phyloP scores from a whole-genome alignment of 2,113 vertebrate genomes.

The Misgurnus anguillicaudatus region DNA sequence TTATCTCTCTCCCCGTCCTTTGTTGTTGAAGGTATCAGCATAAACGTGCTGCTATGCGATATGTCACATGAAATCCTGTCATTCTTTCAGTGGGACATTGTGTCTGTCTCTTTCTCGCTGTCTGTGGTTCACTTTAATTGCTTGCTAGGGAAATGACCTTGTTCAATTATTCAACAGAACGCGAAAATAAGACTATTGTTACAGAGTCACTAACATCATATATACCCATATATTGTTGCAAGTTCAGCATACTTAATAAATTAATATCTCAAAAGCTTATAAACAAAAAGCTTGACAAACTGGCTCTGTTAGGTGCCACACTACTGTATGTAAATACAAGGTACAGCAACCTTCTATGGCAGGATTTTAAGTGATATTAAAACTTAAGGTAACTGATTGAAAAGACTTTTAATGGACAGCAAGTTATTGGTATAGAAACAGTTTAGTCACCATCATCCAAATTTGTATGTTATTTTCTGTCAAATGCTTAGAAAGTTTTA shows the following conservation, averaged over 20 bases:
- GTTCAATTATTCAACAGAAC: slow-evolving; percentile 69
- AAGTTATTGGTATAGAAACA: too few species aligned
- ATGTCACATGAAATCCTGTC: slow-evolving; percentile 47
- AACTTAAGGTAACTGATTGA: too few species aligned
- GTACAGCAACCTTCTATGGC: too few species aligned
- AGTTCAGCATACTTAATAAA: neutral
- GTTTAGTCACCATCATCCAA: too few species aligned
- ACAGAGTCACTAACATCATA: slow-evolving; percentile 37
- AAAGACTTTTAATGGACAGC: too few species aligned
- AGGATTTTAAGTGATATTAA: too few species aligned
- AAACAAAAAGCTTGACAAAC: neutral
- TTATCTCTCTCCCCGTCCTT: neutral
- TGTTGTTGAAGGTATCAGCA: slow-evolving; percentile 32
- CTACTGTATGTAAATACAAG: too few species aligned
- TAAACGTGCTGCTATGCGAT: slow-evolving; percentile 40
- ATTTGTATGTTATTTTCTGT: too few species aligned
- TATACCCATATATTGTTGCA: slow-evolving; percentile 4
- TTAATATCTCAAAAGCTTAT: neutral
- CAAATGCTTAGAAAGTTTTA: too few species aligned
- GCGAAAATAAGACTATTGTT: slow-evolving; percentile 49
- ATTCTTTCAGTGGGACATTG: slow-evolving; percentile 51
- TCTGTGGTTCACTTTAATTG: slow-evolving; percentile 55
- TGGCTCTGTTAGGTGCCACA: too few species aligned
- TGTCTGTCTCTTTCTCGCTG: slow-evolving; percentile 40
- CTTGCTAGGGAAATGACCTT: slow-evolving; percentile 62